These are phyloP conservation scores for Macrotus californicus DNA, from an alignment of 2,113 vertebrate species.

Conservation along the genomic window DNA sequence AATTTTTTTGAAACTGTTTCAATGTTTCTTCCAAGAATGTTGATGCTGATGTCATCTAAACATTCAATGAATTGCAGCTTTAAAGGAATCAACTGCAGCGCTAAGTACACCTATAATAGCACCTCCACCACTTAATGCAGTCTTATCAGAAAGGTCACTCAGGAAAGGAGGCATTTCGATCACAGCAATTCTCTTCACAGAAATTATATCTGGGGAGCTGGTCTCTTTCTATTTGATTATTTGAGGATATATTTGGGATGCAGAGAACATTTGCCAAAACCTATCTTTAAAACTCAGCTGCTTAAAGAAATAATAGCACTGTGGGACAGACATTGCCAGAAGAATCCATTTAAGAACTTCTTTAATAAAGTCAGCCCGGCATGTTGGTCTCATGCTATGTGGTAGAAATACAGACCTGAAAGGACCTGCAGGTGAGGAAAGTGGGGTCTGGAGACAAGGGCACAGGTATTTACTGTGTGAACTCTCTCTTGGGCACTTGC, in stretches of 20 bases:
- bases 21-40: constrained; percentile 21
- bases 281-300: constrained; percentile 49
- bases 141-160: constrained; percentile 43
- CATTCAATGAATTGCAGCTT: neutral
- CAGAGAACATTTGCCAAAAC: constrained; percentile 24
- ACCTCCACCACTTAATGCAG: constrained; percentile 22
- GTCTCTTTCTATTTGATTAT: constrained; percentile 44
- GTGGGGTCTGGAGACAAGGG: neutral
- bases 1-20: neutral
- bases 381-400: neutral
- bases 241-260: constrained; percentile 32
- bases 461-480: neutral
- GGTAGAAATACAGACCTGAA: neutral
- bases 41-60: constrained; percentile 1
- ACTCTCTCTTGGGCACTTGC: neutral
- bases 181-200: constrained; percentile 35
- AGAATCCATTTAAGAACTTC: neutral
- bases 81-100: constrained; percentile 5
- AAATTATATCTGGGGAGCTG: constrained; percentile 10
- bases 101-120: neutral
- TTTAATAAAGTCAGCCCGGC: neutral
- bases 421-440: neutral
- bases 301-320: constrained; percentile 29
- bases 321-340: neutral
- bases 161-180: constrained; percentile 35